Conservation (phyloP, 2,113 vertebrate species). For the Speoplatyrhinus poulsoni region DNA sequence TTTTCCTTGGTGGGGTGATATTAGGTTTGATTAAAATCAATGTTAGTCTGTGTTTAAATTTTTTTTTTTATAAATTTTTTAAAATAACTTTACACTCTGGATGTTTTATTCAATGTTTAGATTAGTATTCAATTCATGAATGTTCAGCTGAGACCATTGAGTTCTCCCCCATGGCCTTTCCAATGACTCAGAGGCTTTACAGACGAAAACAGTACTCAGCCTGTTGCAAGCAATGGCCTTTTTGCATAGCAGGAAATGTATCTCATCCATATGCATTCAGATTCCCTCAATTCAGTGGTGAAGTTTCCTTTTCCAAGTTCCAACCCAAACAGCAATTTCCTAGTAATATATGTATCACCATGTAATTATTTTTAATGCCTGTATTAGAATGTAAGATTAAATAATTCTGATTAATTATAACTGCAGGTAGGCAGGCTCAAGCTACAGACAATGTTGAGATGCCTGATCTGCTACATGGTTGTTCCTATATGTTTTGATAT, state of each 20-base stretch:
- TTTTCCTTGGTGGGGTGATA: too few relatives aligned
- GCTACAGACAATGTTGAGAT: too few relatives aligned
- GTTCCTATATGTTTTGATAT: too few relatives aligned
- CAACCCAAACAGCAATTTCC: not conserved
- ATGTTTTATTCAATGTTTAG: slow-evolving; percentile 46
- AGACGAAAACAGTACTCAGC: slow-evolving; percentile 1
- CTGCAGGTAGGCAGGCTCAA: too few relatives aligned
- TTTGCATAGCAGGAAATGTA: slow-evolving; percentile 55
- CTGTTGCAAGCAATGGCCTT: slow-evolving; percentile 13
- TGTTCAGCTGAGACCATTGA: slow-evolving; percentile 38
- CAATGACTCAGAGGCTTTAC: slow-evolving; percentile 38
- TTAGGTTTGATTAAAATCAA: too few relatives aligned
- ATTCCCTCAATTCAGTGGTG: slow-evolving; percentile 1
- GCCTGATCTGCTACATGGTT: too few relatives aligned
- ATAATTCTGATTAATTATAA: not conserved
- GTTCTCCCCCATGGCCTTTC: slow-evolving; percentile 50
- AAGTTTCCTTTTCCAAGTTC: slow-evolving; percentile 16
- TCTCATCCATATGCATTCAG: slow-evolving; percentile 44
- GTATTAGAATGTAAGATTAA: not conserved
- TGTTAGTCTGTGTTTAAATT: too few relatives aligned
- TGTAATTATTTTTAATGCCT: not conserved
- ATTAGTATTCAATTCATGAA: slow-evolving; percentile 62
- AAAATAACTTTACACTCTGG: too few relatives aligned
- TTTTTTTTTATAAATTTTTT: too few relatives aligned
- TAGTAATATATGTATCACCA: not conserved